phyloP scores from a whole-genome alignment of 2,113 vertebrate genomes.

The Cyprinodon variegatus region DNA sequence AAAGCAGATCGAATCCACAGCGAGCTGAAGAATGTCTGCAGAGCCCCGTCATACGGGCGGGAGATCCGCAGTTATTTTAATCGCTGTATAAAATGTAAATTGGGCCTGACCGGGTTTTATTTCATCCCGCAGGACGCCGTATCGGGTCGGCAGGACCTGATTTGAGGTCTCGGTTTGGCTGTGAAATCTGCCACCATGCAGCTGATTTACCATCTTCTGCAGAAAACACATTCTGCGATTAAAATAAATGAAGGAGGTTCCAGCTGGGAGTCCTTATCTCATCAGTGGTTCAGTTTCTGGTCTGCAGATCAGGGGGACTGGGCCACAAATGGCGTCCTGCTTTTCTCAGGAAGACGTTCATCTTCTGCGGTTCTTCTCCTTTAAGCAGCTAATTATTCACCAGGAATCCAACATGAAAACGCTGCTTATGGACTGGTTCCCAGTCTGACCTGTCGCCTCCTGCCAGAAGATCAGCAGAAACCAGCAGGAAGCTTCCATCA shows the following conservation, averaged over 20 bases:
- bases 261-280: conserved; percentile 24
- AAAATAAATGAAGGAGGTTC: conserved; percentile 24
- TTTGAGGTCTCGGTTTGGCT: conserved; percentile 40
- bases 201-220: conserved; percentile 26
- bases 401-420: background rate
- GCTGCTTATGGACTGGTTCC: no score
- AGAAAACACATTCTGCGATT: conserved; percentile 35
- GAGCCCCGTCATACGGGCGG: background rate
- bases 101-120: conserved; percentile 2
- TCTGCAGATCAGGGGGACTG: conserved; percentile 1
- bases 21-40: conserved; percentile 9
- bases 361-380: background rate
- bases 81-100: conserved; percentile 6
- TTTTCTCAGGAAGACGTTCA: background rate
- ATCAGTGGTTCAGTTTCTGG: conserved; percentile 1
- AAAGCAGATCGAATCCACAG: conserved; percentile 9
- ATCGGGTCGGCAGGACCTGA: conserved; percentile 23
- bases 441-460: no score
- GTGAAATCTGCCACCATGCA: background rate
- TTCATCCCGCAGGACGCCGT: conserved; percentile 8
- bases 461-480: no score
- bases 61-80: conserved; percentile 18
- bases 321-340: background rate
- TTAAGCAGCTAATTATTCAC: background rate
- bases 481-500: no score